Evolutionary conservation across 2,888 invertebrate species (phyloP).

Genomic region (Crematogaster levior): DNA sequence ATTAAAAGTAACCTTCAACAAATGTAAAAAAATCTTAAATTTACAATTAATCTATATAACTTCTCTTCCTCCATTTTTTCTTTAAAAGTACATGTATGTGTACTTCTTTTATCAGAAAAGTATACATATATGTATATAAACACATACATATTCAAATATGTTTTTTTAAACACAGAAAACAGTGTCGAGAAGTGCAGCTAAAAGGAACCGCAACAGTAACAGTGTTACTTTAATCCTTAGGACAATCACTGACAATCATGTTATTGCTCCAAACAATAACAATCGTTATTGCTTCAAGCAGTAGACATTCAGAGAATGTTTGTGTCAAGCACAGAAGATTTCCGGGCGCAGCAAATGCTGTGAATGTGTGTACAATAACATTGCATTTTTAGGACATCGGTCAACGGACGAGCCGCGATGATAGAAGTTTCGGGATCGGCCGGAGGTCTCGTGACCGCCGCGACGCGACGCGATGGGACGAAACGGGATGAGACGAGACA

Average conservation of each 20-base stretch:
- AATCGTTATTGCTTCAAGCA: constrained; percentile 6
- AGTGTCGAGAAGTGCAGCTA: background rate
- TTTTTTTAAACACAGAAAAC: too few species aligned
- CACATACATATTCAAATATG: too few species aligned
- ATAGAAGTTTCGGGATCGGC: constrained; percentile 3
- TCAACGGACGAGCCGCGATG: background rate
- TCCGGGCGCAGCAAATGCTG: background rate
- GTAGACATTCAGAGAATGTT: background rate
- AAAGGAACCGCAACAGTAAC: background rate
- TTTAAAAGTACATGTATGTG: too few species aligned
- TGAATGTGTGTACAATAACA: background rate
- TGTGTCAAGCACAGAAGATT: background rate
- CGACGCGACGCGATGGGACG: background rate
- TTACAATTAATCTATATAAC: background rate
- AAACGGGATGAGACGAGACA: background rate
- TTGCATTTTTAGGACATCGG: background rate
- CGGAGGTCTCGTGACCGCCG: constrained; percentile 31
- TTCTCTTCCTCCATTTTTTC: background rate
- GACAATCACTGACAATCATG: background rate
- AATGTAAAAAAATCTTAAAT: background rate
- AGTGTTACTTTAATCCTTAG: background rate
- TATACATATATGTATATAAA: background rate
- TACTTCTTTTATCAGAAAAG: too few species aligned
- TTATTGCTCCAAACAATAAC: constrained; percentile 20
- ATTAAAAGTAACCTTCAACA: background rate